Evolutionary conservation across 2,113 vertebrate species (phyloP).

Genomic region (rat (Rattus norvegicus)): DNA sequence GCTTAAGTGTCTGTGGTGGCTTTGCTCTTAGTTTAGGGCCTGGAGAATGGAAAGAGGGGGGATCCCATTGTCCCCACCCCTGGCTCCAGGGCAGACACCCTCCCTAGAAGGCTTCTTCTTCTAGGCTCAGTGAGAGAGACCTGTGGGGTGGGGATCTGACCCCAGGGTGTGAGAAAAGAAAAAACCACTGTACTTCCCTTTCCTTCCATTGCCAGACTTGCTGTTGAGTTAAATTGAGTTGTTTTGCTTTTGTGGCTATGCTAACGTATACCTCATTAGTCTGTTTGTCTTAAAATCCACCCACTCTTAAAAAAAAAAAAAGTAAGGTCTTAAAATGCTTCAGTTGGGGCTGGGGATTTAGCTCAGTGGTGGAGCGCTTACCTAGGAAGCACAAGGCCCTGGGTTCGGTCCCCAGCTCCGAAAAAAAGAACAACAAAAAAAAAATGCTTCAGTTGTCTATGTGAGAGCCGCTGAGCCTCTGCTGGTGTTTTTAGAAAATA

Average conservation of each 20-base stretch:
- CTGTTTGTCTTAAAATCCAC: conserved; percentile 77
- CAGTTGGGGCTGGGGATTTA: too few relatives aligned
- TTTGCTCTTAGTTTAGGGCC: conserved; percentile 65
- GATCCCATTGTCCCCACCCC: not conserved
- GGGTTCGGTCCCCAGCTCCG: too few relatives aligned
- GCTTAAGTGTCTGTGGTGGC: conserved; percentile 80
- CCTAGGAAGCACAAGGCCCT: too few relatives aligned
- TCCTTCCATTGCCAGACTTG: not conserved
- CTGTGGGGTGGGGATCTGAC: not conserved
- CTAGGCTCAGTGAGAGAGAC: not conserved
- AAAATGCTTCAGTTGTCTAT: conserved; percentile 66
- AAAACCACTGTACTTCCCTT: not conserved
- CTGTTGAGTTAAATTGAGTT: conserved; percentile 61
- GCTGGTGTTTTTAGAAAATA: conserved; percentile 54
- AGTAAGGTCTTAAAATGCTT: conserved; percentile 67
- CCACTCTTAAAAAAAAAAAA: conserved; percentile 70
- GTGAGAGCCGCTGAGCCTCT: conserved; percentile 12
- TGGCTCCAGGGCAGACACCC: conserved; percentile 24
- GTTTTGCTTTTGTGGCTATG: conserved; percentile 75
- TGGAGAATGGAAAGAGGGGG: conserved; percentile 50
- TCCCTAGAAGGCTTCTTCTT: not conserved
- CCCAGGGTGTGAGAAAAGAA: not conserved
- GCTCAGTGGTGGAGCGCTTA: too few relatives aligned
- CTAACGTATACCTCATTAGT: conserved; percentile 76
- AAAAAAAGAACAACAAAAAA: too few relatives aligned